Evolutionary conservation across 2,797 vertebrate species (phyloP).

Genomic region (Pitangus sulphuratus): DNA sequence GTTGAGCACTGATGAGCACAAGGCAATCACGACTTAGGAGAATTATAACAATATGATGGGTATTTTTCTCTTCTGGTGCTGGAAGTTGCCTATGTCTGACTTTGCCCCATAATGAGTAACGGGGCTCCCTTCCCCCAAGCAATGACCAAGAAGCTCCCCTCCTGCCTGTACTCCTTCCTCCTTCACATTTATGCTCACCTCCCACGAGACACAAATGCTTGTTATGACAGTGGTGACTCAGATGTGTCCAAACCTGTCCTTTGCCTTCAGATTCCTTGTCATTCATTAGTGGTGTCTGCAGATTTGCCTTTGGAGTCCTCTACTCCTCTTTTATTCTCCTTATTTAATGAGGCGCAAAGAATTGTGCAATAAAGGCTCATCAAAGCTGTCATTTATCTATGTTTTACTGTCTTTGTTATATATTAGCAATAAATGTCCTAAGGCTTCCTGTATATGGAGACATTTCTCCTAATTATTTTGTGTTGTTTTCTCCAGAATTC

Average conservation of each 20-base stretch:
- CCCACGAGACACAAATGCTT: background rate
- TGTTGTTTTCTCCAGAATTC: background rate
- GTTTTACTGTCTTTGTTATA: slow-evolving; percentile 26
- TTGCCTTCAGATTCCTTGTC: background rate
- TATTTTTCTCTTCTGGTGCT: background rate
- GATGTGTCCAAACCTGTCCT: slow-evolving; percentile 15
- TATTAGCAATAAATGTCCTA: slow-evolving; percentile 38
- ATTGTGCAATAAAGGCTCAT: slow-evolving; percentile 43
- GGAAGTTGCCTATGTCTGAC: background rate
- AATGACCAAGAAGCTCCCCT: background rate
- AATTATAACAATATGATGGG: background rate
- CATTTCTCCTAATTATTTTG: slow-evolving; percentile 4
- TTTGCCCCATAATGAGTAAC: background rate
- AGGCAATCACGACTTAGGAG: background rate
- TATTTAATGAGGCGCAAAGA: slow-evolving; percentile 67
- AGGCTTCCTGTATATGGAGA: background rate
- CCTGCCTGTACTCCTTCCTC: background rate
- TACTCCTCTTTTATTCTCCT: slow-evolving; percentile 50
- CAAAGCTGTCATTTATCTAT: slow-evolving; percentile 47
- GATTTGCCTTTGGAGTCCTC: slow-evolving; percentile 49
- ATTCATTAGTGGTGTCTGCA: background rate
- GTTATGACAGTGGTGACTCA: background rate
- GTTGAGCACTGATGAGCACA: rapidly evolving
- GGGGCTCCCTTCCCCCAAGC: background rate
- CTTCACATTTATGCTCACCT: background rate